phyloP scores from a whole-genome alignment of 1,140 invertebrate species.

The Neodiprion pinetum region DNA sequence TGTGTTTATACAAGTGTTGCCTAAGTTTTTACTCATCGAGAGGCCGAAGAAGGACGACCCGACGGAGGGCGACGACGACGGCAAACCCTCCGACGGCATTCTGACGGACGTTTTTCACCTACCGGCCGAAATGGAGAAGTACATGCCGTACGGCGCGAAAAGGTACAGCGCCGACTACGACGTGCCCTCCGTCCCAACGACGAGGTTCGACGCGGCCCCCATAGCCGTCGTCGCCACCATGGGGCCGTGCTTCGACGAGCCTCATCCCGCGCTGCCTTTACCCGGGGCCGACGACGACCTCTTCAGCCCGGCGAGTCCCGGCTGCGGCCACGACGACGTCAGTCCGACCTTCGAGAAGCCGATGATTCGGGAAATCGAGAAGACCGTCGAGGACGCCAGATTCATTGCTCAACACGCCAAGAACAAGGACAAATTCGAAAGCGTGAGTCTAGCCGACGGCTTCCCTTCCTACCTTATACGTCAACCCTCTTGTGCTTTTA shows the following conservation, averaged over 20 bases:
- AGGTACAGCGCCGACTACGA: constrained; percentile 77
- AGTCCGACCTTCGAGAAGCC: constrained; percentile 83
- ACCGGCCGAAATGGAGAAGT: constrained; percentile 75
- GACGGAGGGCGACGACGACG: constrained; percentile 69
- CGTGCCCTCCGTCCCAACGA: constrained; percentile 64
- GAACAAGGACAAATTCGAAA: constrained; percentile 93
- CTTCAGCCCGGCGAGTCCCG: constrained; percentile 72
- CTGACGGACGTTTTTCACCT: constrained; percentile 77
- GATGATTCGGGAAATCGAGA: constrained; percentile 79
- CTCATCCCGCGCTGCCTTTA: constrained; percentile 72
- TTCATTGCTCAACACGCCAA: constrained; percentile 94
- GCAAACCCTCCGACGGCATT: constrained; percentile 71
- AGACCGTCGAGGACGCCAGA: constrained; percentile 86
- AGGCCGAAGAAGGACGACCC: constrained; percentile 77
- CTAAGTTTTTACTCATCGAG: constrained; percentile 84
- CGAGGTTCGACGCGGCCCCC: constrained; percentile 52
- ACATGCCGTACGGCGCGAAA: constrained; percentile 67
- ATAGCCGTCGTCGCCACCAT: constrained; percentile 59
- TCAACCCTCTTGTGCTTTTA: too few species aligned
- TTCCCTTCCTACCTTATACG: background rate
- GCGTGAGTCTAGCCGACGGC: constrained; percentile 70
- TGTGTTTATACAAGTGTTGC: constrained; percentile 89
- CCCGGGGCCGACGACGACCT: constrained; percentile 80
- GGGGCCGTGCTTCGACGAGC: constrained; percentile 69
- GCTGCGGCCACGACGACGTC: constrained; percentile 67